Conservation (phyloP, 2,888 invertebrate species). For the Chaetoderma sp. region DNA sequence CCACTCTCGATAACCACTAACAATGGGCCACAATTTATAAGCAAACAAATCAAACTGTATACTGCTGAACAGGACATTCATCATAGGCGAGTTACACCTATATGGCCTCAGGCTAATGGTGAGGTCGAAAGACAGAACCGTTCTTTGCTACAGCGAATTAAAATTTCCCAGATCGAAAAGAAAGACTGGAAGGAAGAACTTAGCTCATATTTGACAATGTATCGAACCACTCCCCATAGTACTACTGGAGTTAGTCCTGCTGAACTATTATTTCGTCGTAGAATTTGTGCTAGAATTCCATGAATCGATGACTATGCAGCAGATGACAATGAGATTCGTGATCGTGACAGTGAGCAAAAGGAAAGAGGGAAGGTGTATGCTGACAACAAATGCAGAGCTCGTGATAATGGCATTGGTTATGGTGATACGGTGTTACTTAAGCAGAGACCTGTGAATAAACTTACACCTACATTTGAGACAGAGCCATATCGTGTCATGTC, state of each 20-base stretch:
- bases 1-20: conserved; percentile 32
- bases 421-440: conserved; percentile 27
- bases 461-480: conserved; percentile 19
- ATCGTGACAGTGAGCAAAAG: conserved; percentile 4
- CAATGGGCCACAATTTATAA: conserved; percentile 37
- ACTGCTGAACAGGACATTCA: conserved; percentile 29
- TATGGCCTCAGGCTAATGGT: conserved; percentile 37
- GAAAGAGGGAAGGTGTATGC: conserved; percentile 13
- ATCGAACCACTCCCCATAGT: conserved; percentile 34
- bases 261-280: conserved; percentile 2
- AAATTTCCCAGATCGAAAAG: conserved; percentile 32
- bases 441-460: conserved; percentile 21
- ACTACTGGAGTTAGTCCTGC: conserved; percentile 29
- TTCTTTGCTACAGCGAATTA: conserved; percentile 35
- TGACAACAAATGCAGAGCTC: neutral
- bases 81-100: conserved; percentile 28
- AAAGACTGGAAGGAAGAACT: conserved; percentile 30
- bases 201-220: conserved; percentile 28
- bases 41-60: conserved; percentile 24
- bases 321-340: neutral
- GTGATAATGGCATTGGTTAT: conserved; percentile 1
- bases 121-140: conserved; percentile 40
- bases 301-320: neutral
- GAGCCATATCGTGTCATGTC: conserved; percentile 6
- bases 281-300: conserved; percentile 3